Percentiles rank a stretch among this genome's conserved stretches.
phyloP scores from a whole-genome alignment of 1,140 invertebrate genomes.

The Rhyzopertha dominica region DNA sequence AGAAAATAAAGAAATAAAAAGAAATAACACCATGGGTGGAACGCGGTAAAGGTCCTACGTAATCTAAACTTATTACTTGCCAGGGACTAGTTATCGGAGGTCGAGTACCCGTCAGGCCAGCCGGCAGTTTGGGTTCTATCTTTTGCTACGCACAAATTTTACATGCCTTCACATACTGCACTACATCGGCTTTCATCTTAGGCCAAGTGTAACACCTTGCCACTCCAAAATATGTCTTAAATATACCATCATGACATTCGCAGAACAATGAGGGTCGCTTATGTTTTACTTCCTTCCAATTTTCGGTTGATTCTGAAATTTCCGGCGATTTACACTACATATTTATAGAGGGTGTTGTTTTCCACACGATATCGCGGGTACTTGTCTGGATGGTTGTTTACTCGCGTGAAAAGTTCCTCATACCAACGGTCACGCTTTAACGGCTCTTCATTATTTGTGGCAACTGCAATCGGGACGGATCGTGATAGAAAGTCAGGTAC shows the following conservation, averaged over 20 bases:
- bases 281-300: not conserved
- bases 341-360: constrained; percentile 3
- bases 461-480: not conserved
- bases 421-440: constrained; percentile 5
- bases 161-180: not conserved
- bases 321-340: not conserved
- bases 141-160: not conserved
- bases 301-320: not conserved
- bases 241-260: constrained; percentile 2
- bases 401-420: not conserved
- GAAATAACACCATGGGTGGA: constrained; percentile 11
- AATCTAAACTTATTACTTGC: constrained; percentile 14
- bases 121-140: too few relatives aligned
- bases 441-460: not conserved
- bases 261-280: not conserved
- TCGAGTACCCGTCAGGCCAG: constrained; percentile 9
- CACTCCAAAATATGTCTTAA: not conserved
- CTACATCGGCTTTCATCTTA: constrained; percentile 2
- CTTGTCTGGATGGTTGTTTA: not conserved
- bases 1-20: too few relatives aligned
- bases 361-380: constrained; percentile 5
- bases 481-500: constrained; percentile 41
- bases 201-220: constrained; percentile 12
- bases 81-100: constrained; percentile 10
- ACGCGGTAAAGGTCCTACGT: constrained; percentile 15